Evolutionary conservation across 2,888 invertebrate species (phyloP).

Genomic region (Shargacucullia verbasci): DNA sequence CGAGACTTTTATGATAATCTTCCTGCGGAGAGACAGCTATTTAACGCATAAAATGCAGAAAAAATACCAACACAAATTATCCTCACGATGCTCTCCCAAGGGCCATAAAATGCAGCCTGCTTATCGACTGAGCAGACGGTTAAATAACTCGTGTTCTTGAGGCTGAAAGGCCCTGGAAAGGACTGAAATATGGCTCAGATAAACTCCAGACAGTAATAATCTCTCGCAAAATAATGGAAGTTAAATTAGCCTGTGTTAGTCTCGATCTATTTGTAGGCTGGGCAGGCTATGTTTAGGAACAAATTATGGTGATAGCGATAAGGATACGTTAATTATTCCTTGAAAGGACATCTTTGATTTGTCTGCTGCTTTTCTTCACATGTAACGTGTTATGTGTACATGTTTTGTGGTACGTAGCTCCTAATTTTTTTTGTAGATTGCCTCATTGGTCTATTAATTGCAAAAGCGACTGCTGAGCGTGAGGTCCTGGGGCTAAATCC

Average conservation of each 20-base stretch:
- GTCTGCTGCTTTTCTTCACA: not conserved
- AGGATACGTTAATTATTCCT: not conserved
- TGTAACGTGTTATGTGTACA: too few species aligned
- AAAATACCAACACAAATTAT: constrained; percentile 61
- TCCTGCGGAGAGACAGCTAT: constrained; percentile 49
- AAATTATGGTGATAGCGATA: not conserved
- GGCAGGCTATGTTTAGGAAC: not conserved
- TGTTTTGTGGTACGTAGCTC: too few species aligned
- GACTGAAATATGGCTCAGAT: constrained; percentile 49
- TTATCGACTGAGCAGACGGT: constrained; percentile 54
- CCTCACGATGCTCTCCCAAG: constrained; percentile 42
- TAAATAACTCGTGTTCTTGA: constrained; percentile 46
- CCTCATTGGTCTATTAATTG: too few species aligned
- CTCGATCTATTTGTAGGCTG: not conserved
- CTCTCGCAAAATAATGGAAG: constrained; percentile 17
- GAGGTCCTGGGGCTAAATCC: too few species aligned
- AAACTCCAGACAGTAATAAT: constrained; percentile 22
- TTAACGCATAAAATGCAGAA: constrained; percentile 60
- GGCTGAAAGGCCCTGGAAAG: constrained; percentile 31
- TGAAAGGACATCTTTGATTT: not conserved
- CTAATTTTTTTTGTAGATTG: too few species aligned
- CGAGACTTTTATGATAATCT: constrained; percentile 54
- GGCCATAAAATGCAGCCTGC: constrained; percentile 59
- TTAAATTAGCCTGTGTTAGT: constrained; percentile 3
- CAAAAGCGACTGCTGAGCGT: too few species aligned